These are phyloP conservation scores for Phengaris alcon DNA, from an alignment of 2,888 invertebrate genomes.

Conservation along the genomic window DNA sequence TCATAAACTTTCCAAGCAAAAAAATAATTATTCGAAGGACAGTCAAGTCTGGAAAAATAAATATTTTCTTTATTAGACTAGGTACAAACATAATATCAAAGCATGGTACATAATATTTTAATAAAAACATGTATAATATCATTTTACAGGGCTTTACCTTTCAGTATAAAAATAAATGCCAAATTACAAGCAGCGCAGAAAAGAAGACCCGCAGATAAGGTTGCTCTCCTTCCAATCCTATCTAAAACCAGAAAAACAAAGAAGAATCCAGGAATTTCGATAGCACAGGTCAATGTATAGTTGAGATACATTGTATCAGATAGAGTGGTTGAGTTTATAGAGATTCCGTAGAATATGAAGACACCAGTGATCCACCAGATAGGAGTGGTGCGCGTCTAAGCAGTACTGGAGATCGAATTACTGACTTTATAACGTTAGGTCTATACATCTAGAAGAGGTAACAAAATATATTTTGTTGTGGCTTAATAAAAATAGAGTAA, in stretches of 20 bases:
- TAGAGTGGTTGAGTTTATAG: constrained; percentile 83
- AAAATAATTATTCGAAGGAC: constrained; percentile 35
- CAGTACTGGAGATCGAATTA: constrained; percentile 72
- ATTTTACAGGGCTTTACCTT: constrained; percentile 29
- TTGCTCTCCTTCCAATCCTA: constrained; percentile 61
- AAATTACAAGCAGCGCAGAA: constrained; percentile 40
- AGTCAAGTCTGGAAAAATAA: constrained; percentile 33
- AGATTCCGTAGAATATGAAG: constrained; percentile 86
- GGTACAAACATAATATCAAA: background rate
- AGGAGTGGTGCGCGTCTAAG: constrained; percentile 78
- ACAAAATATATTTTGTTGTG: background rate
- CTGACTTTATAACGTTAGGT: constrained; percentile 50
- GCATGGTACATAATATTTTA: background rate
- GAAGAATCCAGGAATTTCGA: constrained; percentile 83
- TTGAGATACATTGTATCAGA: constrained; percentile 84
- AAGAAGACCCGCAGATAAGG: constrained; percentile 40
- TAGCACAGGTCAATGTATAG: constrained; percentile 77
- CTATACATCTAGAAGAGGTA: constrained; percentile 32
- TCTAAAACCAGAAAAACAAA: constrained; percentile 78
- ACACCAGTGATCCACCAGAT: constrained; percentile 85
- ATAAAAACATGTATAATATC: too few species aligned
- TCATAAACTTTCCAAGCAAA: constrained; percentile 66
- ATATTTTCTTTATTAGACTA: background rate
- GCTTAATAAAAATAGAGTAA: background rate
- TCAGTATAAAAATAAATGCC: constrained; percentile 40